Evolutionary conservation across 2,888 invertebrate species (phyloP).

Genomic region (Pyrochroa serraticornis): DNA sequence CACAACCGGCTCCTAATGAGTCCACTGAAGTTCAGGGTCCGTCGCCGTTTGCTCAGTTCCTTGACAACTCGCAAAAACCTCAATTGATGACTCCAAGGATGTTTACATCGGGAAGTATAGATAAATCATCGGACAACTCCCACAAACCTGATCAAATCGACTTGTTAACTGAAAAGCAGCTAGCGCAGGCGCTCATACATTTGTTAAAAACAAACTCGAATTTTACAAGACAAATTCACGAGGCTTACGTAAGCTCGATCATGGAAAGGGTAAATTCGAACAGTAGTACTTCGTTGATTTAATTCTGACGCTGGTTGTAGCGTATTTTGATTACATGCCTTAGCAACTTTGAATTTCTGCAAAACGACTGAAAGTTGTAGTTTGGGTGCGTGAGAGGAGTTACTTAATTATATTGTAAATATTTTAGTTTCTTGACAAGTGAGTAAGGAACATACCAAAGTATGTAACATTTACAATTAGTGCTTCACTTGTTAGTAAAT

Average conservation of each 20-base stretch:
- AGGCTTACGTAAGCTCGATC: constrained; percentile 89
- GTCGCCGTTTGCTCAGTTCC: constrained; percentile 64
- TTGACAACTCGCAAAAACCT: constrained; percentile 66
- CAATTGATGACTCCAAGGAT: constrained; percentile 86
- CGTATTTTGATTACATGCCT: constrained; percentile 5
- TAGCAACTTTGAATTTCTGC: too few relatives aligned
- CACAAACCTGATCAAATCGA: constrained; percentile 58
- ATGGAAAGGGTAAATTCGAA: constrained; percentile 61
- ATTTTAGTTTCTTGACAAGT: constrained; percentile 8
- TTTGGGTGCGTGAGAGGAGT: neutral
- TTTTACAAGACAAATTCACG: constrained; percentile 87
- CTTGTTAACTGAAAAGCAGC: constrained; percentile 85
- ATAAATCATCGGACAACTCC: constrained; percentile 21
- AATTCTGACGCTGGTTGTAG: constrained; percentile 11
- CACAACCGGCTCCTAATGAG: constrained; percentile 31
- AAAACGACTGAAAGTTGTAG: constrained; percentile 21
- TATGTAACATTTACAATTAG: constrained; percentile 20
- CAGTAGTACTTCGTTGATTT: constrained; percentile 20
- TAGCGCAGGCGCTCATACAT: constrained; percentile 87
- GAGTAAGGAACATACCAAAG: constrained; percentile 12
- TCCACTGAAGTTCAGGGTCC: constrained; percentile 40
- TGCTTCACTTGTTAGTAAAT: neutral
- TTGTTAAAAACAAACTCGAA: constrained; percentile 85
- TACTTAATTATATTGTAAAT: constrained; percentile 6
- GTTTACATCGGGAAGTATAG: constrained; percentile 69